Conservation (phyloP, 2,113 vertebrate genomes). For the Dasyurus viverrinus region DNA sequence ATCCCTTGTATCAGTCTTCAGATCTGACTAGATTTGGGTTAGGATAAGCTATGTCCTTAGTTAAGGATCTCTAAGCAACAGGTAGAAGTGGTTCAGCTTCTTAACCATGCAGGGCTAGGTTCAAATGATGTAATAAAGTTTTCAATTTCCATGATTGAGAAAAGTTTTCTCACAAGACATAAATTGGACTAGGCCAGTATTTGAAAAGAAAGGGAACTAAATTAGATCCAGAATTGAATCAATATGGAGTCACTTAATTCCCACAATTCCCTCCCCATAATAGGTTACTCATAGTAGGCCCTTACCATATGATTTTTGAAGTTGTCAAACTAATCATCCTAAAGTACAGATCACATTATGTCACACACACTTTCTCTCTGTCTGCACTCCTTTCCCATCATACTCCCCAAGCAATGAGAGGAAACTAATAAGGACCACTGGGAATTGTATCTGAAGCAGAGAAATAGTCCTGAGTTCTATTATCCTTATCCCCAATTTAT, state of each 20-base stretch:
- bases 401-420: neutral
- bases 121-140: neutral
- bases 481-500: neutral
- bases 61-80: neutral
- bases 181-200: neutral
- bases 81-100: neutral
- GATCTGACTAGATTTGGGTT: neutral
- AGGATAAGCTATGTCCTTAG: neutral
- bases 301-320: neutral
- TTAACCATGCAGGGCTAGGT: neutral
- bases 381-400: neutral
- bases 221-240: neutral
- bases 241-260: neutral
- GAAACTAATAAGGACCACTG: neutral
- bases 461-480: neutral
- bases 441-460: neutral
- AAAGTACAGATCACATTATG: neutral
- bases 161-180: neutral
- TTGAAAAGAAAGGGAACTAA: neutral
- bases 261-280: neutral
- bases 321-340: neutral
- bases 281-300: neutral
- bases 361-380: neutral
- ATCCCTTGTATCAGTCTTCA: neutral
- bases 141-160: neutral